Percentiles rank a stretch among this genome's conserved stretches.
Conservation (phyloP, 2,888 invertebrate species). For the Luffia ferchaultella region DNA sequence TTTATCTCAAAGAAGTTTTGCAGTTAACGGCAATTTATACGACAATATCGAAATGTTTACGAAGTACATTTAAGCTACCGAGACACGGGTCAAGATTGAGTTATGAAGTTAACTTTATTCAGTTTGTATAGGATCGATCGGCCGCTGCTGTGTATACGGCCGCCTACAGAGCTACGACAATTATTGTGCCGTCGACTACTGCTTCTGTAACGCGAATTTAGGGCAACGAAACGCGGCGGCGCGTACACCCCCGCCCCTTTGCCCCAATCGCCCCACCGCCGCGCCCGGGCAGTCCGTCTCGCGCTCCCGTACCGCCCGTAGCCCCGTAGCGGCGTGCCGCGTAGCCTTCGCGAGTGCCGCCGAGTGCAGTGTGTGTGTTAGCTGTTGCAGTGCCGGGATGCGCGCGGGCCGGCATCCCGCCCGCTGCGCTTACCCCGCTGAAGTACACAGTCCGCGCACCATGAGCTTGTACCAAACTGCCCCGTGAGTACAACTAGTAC, state of each 20-base stretch:
- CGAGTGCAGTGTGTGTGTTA: constrained; percentile 3
- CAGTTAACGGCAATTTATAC: no score
- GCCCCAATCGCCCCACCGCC: constrained; percentile 24
- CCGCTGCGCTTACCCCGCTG: constrained; percentile 18
- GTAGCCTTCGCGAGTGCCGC: constrained; percentile 16
- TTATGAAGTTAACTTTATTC: constrained; percentile 51
- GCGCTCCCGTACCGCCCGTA: constrained; percentile 12
- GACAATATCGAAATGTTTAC: not conserved
- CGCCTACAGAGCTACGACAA: constrained; percentile 51
- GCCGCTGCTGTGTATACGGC: constrained; percentile 43
- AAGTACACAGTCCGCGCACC: no score
- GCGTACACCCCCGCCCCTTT: not conserved
- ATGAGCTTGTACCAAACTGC: not conserved
- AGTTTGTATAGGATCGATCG: constrained; percentile 55
- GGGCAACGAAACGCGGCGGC: constrained; percentile 29
- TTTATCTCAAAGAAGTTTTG: no score
- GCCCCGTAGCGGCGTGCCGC: constrained; percentile 14
- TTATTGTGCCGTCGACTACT: constrained; percentile 32
- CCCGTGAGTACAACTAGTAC: not conserved
- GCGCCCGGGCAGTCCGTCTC: constrained; percentile 41
- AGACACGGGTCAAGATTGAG: not conserved
- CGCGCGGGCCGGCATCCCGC: constrained; percentile 10
- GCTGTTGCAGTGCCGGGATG: constrained; percentile 12
- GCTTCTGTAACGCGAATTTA: constrained; percentile 51
- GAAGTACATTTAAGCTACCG: no score